Evolutionary conservation across 2,888 invertebrate species (phyloP).

Genomic region (Clusia tigrina): DNA sequence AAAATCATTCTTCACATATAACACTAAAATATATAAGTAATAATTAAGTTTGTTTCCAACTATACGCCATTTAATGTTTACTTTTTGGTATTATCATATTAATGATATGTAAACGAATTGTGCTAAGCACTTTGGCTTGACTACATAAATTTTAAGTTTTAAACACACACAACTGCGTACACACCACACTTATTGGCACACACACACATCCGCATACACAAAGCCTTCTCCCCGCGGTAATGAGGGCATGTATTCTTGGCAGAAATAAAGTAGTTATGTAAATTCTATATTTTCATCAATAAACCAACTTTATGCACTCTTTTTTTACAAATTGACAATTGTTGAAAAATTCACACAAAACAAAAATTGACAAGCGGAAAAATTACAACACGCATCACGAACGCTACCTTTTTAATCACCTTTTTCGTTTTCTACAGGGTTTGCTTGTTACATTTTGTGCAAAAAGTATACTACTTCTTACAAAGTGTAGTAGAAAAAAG

Average conservation of each 20-base stretch:
- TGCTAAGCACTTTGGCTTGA: slow-evolving; percentile 39
- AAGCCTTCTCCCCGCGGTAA: slow-evolving; percentile 22
- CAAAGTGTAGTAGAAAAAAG: slow-evolving; percentile 10
- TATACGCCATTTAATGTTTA: too few species aligned
- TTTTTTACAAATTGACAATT: slow-evolving; percentile 12
- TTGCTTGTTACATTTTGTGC: slow-evolving; percentile 8
- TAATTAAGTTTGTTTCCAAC: too few species aligned
- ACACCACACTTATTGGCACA: background rate
- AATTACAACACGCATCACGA: background rate
- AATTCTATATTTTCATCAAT: background rate
- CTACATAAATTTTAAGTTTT: slow-evolving; percentile 41
- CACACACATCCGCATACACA: slow-evolving; percentile 31
- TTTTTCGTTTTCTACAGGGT: slow-evolving; percentile 15
- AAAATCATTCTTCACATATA: too few species aligned
- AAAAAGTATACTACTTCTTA: slow-evolving; percentile 26
- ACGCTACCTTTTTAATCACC: slow-evolving; percentile 18
- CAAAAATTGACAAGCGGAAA: slow-evolving; percentile 3
- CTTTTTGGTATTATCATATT: too few species aligned
- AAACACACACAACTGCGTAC: slow-evolving; percentile 30
- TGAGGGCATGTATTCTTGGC: too few species aligned
- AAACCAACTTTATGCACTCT: background rate
- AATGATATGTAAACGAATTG: too few species aligned
- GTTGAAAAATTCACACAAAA: slow-evolving; percentile 27
- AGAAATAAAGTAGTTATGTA: too few species aligned
- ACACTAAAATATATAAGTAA: too few species aligned